These are phyloP conservation scores for Poecilobothrus nobilitatus DNA, from an alignment of 2,888 invertebrate genomes.

Conservation along the genomic window DNA sequence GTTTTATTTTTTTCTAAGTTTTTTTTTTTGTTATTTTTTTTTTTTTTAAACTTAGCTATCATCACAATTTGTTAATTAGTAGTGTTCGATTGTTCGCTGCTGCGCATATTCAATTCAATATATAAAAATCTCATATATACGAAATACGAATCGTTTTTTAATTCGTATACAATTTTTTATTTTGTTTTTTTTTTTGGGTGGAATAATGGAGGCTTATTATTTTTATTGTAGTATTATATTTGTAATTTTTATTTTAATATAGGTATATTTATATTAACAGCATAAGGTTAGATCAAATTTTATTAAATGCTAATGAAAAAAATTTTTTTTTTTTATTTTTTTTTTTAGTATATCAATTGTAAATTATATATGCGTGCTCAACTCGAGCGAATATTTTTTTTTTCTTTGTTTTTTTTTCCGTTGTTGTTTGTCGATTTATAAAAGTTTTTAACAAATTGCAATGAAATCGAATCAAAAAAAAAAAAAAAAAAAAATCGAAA, in stretches of 20 bases:
- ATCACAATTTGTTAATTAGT: not conserved
- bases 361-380: slow-evolving; percentile 4
- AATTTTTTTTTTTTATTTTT: too few relatives aligned
- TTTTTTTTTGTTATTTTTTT: not conserved
- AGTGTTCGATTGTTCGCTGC: not conserved
- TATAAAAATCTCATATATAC: too few relatives aligned
- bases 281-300: not conserved
- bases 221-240: not conserved
- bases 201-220: not conserved
- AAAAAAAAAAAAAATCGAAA: not conserved
- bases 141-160: too few relatives aligned
- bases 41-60: not conserved
- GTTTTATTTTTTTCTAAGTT: too few relatives aligned
- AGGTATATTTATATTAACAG: not conserved
- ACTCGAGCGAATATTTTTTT: not conserved
- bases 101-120: too few relatives aligned
- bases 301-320: not conserved
- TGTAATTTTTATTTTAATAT: not conserved
- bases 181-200: too few relatives aligned
- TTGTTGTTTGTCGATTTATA: not conserved
- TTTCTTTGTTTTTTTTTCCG: not conserved
- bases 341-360: not conserved
- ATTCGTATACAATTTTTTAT: too few relatives aligned
- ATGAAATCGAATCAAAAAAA: not conserved
- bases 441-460: not conserved